phyloP scores from a whole-genome alignment of 2,888 invertebrate species.

The Kuschelorhynchus macadamiae region DNA sequence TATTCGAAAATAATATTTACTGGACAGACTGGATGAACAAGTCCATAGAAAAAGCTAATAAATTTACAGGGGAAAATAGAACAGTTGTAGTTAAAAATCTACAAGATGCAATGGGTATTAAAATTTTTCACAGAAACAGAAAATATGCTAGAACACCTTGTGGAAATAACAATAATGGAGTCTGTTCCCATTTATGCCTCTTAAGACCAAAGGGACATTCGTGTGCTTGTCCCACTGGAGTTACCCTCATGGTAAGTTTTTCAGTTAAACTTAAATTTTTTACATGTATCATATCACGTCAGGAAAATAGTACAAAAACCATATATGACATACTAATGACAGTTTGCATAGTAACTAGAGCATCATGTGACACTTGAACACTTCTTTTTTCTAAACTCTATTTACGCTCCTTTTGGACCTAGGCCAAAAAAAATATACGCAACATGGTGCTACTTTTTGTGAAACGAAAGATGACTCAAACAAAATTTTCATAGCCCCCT shows the following conservation, averaged over 20 bases:
- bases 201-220: constrained; percentile 76
- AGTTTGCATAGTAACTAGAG: no score
- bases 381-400: no score
- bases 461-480: no score
- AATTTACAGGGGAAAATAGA: constrained; percentile 78
- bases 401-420: no score
- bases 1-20: constrained; percentile 83
- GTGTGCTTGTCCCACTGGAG: constrained; percentile 88
- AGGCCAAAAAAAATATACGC: no score
- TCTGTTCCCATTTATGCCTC: constrained; percentile 87
- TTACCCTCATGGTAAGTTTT: constrained; percentile 75
- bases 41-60: constrained; percentile 84
- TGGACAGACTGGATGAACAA: constrained; percentile 90
- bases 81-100: constrained; percentile 79
- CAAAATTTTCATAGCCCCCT: no score
- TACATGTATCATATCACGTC: no score
- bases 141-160: constrained; percentile 71
- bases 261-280: background rate
- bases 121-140: constrained; percentile 83
- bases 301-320: no score
- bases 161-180: constrained; percentile 75
- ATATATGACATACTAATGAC: no score
- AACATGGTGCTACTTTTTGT: no score
- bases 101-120: constrained; percentile 86
- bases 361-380: no score